Percentiles rank a stretch among this genome's conserved stretches.
Conservation (phyloP, 2,888 invertebrate species). For the Athalia rosae region DNA sequence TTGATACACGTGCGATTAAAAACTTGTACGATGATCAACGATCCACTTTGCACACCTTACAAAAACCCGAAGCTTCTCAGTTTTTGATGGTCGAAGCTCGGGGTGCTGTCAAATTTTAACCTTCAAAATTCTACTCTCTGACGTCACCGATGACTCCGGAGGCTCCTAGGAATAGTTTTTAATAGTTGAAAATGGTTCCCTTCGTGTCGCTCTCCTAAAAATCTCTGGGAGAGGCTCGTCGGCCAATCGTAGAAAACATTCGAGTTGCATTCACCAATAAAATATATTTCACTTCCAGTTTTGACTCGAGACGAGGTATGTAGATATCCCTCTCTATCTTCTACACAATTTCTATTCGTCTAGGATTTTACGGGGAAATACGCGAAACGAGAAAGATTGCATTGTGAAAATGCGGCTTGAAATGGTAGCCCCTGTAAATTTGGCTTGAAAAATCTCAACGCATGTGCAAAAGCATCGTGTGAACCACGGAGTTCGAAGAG, state of each 20-base stretch:
- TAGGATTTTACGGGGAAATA: neutral
- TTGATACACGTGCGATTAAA: neutral
- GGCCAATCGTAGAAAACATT: too few species aligned
- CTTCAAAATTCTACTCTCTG: slow-evolving; percentile 59
- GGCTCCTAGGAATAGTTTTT: neutral
- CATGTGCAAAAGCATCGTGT: slow-evolving; percentile 58
- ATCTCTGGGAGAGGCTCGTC: too few species aligned
- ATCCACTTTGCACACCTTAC: neutral
- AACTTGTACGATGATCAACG: neutral
- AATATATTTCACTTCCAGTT: too few species aligned
- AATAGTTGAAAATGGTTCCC: neutral
- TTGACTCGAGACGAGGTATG: too few species aligned
- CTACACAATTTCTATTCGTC: too few species aligned
- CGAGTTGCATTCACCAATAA: too few species aligned
- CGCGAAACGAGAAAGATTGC: slow-evolving; percentile 18
- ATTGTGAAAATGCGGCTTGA: neutral
- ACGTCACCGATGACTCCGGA: slow-evolving; percentile 52
- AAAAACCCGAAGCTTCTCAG: neutral
- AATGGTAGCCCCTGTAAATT: neutral
- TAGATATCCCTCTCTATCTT: too few species aligned
- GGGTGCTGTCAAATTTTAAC: slow-evolving; percentile 56
- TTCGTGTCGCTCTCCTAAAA: too few species aligned
- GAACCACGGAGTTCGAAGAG: slow-evolving; percentile 54
- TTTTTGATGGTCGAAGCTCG: slow-evolving; percentile 14
- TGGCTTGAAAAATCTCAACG: slow-evolving; percentile 47